Base-by-base conservation (phyloP, 2,113 vertebrate species). In the Gymnogyps californianus region DNA sequence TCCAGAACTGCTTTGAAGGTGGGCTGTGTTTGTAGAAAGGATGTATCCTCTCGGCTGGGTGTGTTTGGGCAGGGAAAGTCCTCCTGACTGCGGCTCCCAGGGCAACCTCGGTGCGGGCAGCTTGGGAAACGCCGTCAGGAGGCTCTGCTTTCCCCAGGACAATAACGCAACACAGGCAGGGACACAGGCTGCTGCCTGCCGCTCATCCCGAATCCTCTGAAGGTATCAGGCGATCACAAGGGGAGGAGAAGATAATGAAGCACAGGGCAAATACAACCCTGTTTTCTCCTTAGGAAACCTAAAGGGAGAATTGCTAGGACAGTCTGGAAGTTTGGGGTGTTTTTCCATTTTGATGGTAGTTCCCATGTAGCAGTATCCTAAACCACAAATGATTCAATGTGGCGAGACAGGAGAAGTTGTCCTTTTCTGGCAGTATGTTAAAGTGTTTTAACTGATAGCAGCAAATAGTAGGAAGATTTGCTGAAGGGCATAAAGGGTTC, bases 171-270 rank as follows among this genome's bases (percentile, higher is more conserved):
- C 7, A 16, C 26, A 8, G 66, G 5, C 7, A 2, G 16, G 31
- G 38, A 19, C 32, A 2, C 18, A 3, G 28, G 1, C 31, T 42
- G 46, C 51, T 61, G 42, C 24, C 46, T 66, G 66, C 76, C 36
- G 32, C n/a, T 58, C 38, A 3, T 36, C 59, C 42, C 0, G 0
- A 1, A 19, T 28, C 32, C 49, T 90, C n/a, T 13, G 2, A 11
- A 42, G 25, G 40, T 32, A n/a, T 3, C 19, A 20, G 10, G 32
- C 0, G 6, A 13, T 46, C 11, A 1, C 21, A 49, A 14, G 8
- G 7, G 32, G 6, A 67, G 13, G 12, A 88, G 16, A 67, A 38
- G 32, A 19, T 16, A 29, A 38, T 12, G n/a, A 59, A 86, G 57
- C n/a, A 55, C 24, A 25, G 64, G 29, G 36, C 31, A 69, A 69